phyloP scores from a whole-genome alignment of 2,113 vertebrate species.

The Trichomycterus rosablanca region DNA sequence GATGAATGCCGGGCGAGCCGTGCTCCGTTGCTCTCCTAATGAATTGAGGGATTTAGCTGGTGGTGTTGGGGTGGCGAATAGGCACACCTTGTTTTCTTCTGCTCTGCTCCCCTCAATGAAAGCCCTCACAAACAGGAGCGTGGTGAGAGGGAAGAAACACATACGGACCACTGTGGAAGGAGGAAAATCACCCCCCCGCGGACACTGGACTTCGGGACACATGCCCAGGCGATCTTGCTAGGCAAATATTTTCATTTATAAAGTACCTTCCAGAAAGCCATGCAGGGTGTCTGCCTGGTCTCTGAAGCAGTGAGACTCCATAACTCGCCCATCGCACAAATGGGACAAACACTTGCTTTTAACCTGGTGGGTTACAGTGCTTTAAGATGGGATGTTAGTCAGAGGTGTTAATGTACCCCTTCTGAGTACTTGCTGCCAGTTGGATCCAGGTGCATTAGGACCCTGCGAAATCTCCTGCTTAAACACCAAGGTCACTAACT shows the following conservation, averaged over 20 bases:
- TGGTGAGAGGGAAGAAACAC: conserved; percentile 27
- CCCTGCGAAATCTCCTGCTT: too few relatives aligned
- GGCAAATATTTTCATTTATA: conserved; percentile 40
- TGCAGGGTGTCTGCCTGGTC: conserved; percentile 6
- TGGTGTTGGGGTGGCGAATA: conserved; percentile 60
- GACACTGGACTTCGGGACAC: conserved; percentile 23
- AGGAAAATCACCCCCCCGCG: conserved; percentile 27
- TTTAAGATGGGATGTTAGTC: conserved; percentile 35
- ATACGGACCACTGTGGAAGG: conserved; percentile 15
- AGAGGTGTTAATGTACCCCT: conserved; percentile 25
- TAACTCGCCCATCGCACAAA: conserved; percentile 19
- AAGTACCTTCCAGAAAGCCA: conserved; percentile 24
- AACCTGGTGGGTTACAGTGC: conserved; percentile 20
- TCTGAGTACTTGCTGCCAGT: too few relatives aligned
- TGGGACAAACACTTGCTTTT: neutral
- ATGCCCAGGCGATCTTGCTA: conserved; percentile 22
- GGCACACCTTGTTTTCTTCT: conserved; percentile 49
- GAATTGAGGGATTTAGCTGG: conserved; percentile 75
- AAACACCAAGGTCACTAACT: too few relatives aligned
- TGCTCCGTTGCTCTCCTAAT: conserved; percentile 72
- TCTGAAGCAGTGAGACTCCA: conserved; percentile 23
- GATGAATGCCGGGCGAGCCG: conserved; percentile 70
- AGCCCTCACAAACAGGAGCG: conserved; percentile 36
- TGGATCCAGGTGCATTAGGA: too few relatives aligned
- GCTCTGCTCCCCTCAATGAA: conserved; percentile 6